Evolutionary conservation across 2,888 invertebrate genomes (phyloP), one percentile per base, ranked within the genome.

Genomic region (Conistra vaccinii): DNA sequence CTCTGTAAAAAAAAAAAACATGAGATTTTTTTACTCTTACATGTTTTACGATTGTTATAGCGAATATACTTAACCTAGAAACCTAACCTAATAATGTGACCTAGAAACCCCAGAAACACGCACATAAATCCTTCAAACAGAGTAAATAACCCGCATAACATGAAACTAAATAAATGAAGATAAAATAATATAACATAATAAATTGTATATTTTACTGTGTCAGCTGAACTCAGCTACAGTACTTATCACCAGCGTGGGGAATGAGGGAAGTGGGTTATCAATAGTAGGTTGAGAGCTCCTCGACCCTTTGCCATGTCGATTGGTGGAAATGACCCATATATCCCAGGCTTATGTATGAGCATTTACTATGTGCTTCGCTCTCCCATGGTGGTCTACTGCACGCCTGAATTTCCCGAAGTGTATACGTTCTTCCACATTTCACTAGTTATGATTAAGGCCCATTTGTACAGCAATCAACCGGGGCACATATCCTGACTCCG

Each of bases 181-280:
- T 73, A 80, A 72, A 45, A 55, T 61, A 32, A 39, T 20, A 55
- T 39, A 39, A 35, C 2, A 17, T 26, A 14, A 2, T 23, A 45
- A n/a, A n/a, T 32, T 55, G 2, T 58, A 35, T 29, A n/a, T 35
- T 23, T 39, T 9, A 48, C 20, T 66, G 20, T 66, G n/a, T 66
- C 58, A 58, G 32, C 6, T 60, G 32, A 58, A n/a, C 57, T 57
- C 53, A 29, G n/a, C n/a, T n/a, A n/a, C n/a, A n/a, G 4, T 17
- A 20, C 20, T 75, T 84, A 81, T 81, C 76, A 39, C 6, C 26
- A 48, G 17, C 60, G 51, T 29, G 39, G 42, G 48, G 23, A 74
- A 75, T 65, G 45, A 12, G 76, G 76, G 76, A 76, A 84, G 51
- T 74, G 60, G 85, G 76, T 81, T 84, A 81, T 81, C 81, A 68